Base-by-base conservation (phyloP, 2,888 invertebrate genomes). In the Thyatira batis region DNA sequence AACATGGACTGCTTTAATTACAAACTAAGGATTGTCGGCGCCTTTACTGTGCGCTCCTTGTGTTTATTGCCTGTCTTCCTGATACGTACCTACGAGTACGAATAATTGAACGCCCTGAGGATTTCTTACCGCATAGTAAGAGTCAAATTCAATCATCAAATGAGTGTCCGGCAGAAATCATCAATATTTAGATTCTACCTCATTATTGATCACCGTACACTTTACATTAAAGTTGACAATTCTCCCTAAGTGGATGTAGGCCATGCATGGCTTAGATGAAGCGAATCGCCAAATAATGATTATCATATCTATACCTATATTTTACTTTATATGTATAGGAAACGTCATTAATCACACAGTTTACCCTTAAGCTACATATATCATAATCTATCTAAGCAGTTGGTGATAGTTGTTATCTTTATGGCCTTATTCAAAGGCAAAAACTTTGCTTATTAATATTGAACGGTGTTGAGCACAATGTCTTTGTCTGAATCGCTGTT, bases 401-500 rank as follows among this genome's bases (percentile, higher is more conserved):
- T n/a, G 10, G 17, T 27, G 25, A 46, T 27, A 27, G 17, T 45
- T 23, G 6, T 3, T 33, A 33, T 5, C 30, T 30, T 5, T 8
- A 17, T 27, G 48, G 48, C 28, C 17, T 17, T 20, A 48, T 28
- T 48, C 27, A 10, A 21, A 21, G 27, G 27, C 48, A 48, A 48
- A 27, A 48, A 48, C 48, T 48, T 48, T 48, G 28, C 20, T 28
- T 27, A 28, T 48, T 48, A 27, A 48, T 48, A 48, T 48, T 48
- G 48, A 46, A 33, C 54, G 51, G 52, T 53, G 57, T 60, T 58
- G 53, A 64, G 62, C 45, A 63, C 55, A 63, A 63, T 65, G 65
- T 61, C 64, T 63, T 62, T 58, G 62, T 61, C 63, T 64, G 54
- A 58, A 65, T 60, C 61, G 50, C 65, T 66, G 60, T 61, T 65